Evolutionary conservation across 2,113 vertebrate species (phyloP).

Genomic region (Cyanoderma ruficeps): DNA sequence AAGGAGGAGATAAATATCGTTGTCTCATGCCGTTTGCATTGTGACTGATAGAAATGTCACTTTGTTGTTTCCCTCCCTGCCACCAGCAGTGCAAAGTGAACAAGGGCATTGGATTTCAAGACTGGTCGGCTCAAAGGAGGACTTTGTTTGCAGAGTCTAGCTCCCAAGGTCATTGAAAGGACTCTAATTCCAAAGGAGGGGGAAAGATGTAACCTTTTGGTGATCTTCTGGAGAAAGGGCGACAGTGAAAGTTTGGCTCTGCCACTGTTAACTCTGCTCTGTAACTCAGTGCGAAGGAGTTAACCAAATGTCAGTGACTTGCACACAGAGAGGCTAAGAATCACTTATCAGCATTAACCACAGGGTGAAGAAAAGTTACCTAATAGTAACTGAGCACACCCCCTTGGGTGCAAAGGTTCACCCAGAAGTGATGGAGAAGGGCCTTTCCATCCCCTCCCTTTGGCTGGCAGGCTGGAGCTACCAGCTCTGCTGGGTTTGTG

Average conservation of each 20-base stretch:
- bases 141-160: slow-evolving; percentile 13
- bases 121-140: slow-evolving; percentile 26
- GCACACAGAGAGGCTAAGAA: background rate
- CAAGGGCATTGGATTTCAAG: slow-evolving; percentile 35
- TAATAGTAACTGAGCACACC: background rate
- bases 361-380: background rate
- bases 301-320: background rate
- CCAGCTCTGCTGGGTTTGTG: fast-evolving
- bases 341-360: background rate
- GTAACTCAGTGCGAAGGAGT: background rate
- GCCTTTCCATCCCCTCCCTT: background rate
- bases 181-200: background rate
- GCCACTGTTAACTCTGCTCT: background rate
- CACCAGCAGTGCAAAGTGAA: slow-evolving; percentile 28
- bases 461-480: background rate
- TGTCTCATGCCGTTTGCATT: background rate
- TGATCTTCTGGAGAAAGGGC: background rate
- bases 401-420: background rate
- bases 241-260: slow-evolving; percentile 7
- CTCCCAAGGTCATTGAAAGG: background rate
- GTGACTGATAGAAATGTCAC: slow-evolving; percentile 6
- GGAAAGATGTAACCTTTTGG: background rate
- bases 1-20: slow-evolving; percentile 26
- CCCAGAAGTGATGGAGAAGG: background rate
- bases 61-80: slow-evolving; percentile 13